Conservation (phyloP, 2,888 invertebrate species). For the Euclidia mi region DNA sequence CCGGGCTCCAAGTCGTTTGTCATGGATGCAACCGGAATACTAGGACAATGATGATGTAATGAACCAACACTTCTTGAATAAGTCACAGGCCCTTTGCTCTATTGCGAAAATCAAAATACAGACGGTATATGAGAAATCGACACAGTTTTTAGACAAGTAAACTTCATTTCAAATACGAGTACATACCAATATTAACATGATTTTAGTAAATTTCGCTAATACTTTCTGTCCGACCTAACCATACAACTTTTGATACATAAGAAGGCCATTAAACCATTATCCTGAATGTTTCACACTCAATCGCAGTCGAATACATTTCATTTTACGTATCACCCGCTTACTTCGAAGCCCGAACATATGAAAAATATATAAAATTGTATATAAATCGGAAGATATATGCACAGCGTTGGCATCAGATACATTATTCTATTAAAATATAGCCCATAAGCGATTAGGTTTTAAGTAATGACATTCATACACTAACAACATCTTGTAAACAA, state of each 20-base stretch:
- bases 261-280: slow-evolving; percentile 2
- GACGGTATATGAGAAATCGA: too few species aligned
- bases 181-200: background rate
- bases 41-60: too few species aligned
- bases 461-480: slow-evolving; percentile 1
- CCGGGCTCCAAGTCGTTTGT: too few species aligned
- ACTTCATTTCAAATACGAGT: too few species aligned
- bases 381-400: slow-evolving; percentile 43
- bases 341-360: slow-evolving; percentile 25
- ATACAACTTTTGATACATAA: background rate
- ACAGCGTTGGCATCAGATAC: slow-evolving; percentile 42
- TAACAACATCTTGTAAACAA: slow-evolving; percentile 1
- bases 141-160: too few species aligned
- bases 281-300: slow-evolving; percentile 18
- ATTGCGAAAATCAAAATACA: too few species aligned
- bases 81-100: too few species aligned
- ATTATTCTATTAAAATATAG: slow-evolving; percentile 39
- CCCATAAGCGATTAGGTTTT: slow-evolving; percentile 34
- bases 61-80: too few species aligned
- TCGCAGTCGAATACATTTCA: slow-evolving; percentile 11
- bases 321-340: slow-evolving; percentile 8
- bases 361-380: slow-evolving; percentile 32
- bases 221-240: background rate
- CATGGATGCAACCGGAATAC: too few species aligned
- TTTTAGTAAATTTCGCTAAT: slow-evolving; percentile 3